Evolutionary conservation across 2,888 invertebrate genomes (phyloP).

Genomic region (Empis livida): DNA sequence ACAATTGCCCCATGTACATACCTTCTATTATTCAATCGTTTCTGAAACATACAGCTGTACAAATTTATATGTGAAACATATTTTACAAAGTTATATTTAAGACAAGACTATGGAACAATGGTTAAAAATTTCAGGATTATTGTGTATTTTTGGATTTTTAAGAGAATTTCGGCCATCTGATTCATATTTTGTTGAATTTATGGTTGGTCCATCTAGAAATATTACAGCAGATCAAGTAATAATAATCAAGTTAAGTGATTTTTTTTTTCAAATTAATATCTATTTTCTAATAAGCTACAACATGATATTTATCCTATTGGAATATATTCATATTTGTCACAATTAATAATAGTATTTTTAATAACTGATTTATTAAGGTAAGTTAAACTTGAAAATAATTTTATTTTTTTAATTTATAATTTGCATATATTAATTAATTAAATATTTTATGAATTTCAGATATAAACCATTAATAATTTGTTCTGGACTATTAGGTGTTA

Average conservation of each 20-base stretch:
- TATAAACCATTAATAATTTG: conserved; percentile 82
- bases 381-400: conserved; percentile 7
- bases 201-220: conserved; percentile 64
- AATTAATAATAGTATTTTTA: conserved; percentile 64
- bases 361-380: conserved; percentile 60
- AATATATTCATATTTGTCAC: conserved; percentile 72
- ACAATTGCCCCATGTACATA: no score
- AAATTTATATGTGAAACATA: no score
- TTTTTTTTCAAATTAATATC: no score
- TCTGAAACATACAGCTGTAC: no score
- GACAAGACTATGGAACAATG: conserved; percentile 38
- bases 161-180: conserved; percentile 80
- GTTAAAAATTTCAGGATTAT: conserved; percentile 53
- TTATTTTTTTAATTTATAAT: background rate
- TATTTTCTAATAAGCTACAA: conserved; percentile 40
- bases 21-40: no score
- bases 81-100: no score
- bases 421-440: background rate
- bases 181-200: conserved; percentile 68
- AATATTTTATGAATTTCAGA: conserved; percentile 34
- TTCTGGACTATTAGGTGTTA: conserved; percentile 54
- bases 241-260: background rate
- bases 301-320: conserved; percentile 74
- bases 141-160: conserved; percentile 68
- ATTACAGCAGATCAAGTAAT: conserved; percentile 43